Evolutionary conservation across 1,140 invertebrate species (phyloP).

Genomic region (Sitobion miscanthi): DNA sequence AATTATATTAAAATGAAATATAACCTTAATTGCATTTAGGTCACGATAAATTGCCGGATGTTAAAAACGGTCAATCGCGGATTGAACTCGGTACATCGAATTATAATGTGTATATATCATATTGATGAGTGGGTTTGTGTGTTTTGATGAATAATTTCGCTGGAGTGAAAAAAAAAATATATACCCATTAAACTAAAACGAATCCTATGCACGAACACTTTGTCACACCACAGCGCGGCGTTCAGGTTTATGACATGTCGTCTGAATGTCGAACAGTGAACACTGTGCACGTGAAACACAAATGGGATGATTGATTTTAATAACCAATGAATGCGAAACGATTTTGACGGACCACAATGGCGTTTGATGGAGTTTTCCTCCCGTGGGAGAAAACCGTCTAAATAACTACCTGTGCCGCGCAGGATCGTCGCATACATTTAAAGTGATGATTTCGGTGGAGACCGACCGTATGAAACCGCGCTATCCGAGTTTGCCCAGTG

Average conservation of each 20-base stretch:
- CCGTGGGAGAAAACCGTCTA: no score
- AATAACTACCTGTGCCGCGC: not conserved
- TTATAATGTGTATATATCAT: not conserved
- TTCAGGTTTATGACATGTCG: not conserved
- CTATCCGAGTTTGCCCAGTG: not conserved
- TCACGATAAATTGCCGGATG: constrained; percentile 6
- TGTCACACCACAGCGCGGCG: not conserved
- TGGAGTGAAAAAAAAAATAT: not conserved
- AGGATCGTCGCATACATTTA: not conserved
- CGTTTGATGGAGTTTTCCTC: not conserved
- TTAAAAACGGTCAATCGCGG: constrained; percentile 2
- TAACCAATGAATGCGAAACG: not conserved
- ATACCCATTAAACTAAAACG: not conserved
- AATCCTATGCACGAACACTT: not conserved
- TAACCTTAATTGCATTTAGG: constrained; percentile 17
- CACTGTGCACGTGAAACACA: not conserved
- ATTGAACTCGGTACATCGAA: not conserved
- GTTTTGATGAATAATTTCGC: constrained; percentile 3
- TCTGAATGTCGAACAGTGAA: not conserved
- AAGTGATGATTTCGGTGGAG: constrained; percentile 15
- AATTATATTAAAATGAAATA: constrained; percentile 13
- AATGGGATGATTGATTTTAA: not conserved
- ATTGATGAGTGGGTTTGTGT: not conserved
- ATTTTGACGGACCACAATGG: not conserved
- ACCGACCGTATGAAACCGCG: not conserved